These are phyloP conservation scores for Bubo scandiacus DNA, from an alignment of 2,113 vertebrate genomes.

Conservation along the genomic window DNA sequence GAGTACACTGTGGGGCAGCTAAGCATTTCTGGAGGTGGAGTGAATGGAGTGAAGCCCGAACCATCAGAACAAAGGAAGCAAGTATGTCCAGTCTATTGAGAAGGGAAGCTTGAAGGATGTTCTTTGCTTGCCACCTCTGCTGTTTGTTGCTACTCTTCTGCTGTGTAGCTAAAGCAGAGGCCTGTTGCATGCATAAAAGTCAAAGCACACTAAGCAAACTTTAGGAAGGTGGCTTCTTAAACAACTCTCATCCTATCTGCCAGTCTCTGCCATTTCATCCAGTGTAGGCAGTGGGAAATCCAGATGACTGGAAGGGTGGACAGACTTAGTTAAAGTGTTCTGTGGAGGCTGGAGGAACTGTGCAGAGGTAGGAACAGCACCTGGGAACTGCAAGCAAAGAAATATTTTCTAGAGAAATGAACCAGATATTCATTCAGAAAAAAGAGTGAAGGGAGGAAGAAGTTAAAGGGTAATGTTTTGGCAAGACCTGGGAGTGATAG, in stretches of 20 bases:
- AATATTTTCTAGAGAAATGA: not conserved
- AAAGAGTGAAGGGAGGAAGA: not conserved
- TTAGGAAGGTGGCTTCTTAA: not conserved
- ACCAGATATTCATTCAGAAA: not conserved
- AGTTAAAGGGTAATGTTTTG: not conserved
- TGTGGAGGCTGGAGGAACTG: not conserved
- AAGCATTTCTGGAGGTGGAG: slow-evolving; percentile 76
- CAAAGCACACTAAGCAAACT: not conserved
- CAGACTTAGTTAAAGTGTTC: not conserved
- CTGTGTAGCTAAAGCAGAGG: not conserved
- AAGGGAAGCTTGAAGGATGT: not conserved
- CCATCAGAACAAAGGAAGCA: slow-evolving; percentile 56
- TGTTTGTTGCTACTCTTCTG: not conserved
- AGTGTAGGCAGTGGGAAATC: not conserved
- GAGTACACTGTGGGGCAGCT: slow-evolving; percentile 51
- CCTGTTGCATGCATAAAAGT: not conserved
- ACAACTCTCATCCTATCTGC: not conserved
- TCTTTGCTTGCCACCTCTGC: not conserved
- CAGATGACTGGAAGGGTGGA: not conserved
- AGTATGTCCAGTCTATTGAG: slow-evolving; percentile 36
- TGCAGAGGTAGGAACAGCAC: not conserved
- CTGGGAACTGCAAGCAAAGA: not conserved
- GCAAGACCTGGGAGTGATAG: not conserved
- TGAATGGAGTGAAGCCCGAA: slow-evolving; percentile 6
- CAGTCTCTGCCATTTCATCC: not conserved